Conservation (phyloP, 2,888 invertebrate genomes). For the Macrosiphum euphorbiae region DNA sequence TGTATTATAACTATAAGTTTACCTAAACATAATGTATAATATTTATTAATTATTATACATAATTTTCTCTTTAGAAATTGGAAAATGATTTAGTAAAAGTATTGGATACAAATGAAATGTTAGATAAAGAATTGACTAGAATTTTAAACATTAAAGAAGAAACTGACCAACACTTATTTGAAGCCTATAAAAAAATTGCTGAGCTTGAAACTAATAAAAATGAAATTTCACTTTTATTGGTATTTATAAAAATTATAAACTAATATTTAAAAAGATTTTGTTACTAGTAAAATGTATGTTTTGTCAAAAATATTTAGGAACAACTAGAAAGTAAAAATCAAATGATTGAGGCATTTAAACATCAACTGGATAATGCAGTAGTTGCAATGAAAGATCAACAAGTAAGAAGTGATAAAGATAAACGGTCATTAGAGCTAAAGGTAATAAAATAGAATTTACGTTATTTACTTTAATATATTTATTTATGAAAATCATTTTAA, state of each 20-base stretch:
- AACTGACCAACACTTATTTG: slow-evolving; percentile 52
- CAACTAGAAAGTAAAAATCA: slow-evolving; percentile 46
- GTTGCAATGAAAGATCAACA: neutral
- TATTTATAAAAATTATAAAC: slow-evolving; percentile 29
- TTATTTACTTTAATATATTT: neutral
- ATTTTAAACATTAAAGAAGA: slow-evolving; percentile 61
- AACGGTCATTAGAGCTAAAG: slow-evolving; percentile 21
- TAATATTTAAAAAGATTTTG: neutral
- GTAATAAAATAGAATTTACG: neutral
- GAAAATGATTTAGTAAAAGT: slow-evolving; percentile 46
- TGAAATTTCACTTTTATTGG: slow-evolving; percentile 36
- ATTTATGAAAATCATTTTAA: neutral
- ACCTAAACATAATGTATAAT: neutral
- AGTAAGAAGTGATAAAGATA: slow-evolving; percentile 12
- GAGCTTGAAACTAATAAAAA: slow-evolving; percentile 30
- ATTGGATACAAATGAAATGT: slow-evolving; percentile 56
- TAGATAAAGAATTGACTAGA: slow-evolving; percentile 54
- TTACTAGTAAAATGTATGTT: neutral
- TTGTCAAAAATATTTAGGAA: slow-evolving; percentile 38
- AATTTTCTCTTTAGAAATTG: slow-evolving; percentile 30
- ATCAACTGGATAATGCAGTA: neutral
- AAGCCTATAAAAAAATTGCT: slow-evolving; percentile 33
- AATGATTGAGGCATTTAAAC: slow-evolving; percentile 32
- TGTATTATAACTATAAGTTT: neutral
- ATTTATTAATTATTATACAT: neutral